Conservation (phyloP, 2,888 invertebrate species). For the Sesia apiformis region DNA sequence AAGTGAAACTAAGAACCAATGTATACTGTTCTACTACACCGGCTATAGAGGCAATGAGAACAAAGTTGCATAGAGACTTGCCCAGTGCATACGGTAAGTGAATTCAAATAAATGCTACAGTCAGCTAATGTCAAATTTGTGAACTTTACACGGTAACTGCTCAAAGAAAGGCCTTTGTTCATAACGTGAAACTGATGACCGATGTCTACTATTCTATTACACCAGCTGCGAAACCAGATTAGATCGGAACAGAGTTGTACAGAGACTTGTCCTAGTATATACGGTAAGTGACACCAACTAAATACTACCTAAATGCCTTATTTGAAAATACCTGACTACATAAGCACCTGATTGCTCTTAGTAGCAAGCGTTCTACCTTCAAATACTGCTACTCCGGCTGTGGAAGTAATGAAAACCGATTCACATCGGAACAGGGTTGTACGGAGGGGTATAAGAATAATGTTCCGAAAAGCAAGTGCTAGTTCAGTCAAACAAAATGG, state of each 20-base stretch:
- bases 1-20: constrained; percentile 86
- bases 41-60: constrained; percentile 93
- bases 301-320: too few species aligned
- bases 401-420: too few species aligned
- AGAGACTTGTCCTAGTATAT: constrained; percentile 83
- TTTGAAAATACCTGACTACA: too few species aligned
- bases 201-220: constrained; percentile 95
- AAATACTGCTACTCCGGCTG: too few species aligned
- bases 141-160: constrained; percentile 80
- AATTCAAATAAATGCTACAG: background rate
- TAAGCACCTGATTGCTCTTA: too few species aligned
- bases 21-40: constrained; percentile 94
- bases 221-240: constrained; percentile 86
- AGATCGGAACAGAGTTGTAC: constrained; percentile 87
- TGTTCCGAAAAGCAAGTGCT: too few species aligned
- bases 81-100: constrained; percentile 84
- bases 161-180: constrained; percentile 87
- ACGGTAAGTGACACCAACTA: constrained; percentile 34
- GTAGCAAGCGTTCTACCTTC: too few species aligned
- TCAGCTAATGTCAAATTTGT: too few species aligned
- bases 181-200: constrained; percentile 86
- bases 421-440: too few species aligned
- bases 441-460: too few species aligned
- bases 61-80: constrained; percentile 84
- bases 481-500: too few species aligned